A percentile compares a stretch with the other conserved stretches of the same genome.
phyloP scores from a whole-genome alignment of 2,113 vertebrate species.

The Microcebus jonahi region DNA sequence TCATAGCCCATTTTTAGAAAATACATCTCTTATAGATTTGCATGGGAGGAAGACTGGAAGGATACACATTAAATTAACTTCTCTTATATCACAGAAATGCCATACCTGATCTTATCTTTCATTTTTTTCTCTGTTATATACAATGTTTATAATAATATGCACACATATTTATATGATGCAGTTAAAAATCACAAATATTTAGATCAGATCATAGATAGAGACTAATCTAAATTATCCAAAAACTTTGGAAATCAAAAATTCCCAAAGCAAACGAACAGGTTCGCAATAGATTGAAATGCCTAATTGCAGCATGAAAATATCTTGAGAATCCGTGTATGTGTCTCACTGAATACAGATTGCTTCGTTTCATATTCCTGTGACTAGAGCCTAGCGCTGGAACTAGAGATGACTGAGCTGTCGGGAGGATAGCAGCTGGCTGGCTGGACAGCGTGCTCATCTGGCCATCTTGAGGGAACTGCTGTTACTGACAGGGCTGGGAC shows the following conservation, averaged over 20 bases:
- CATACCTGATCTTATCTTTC: background rate
- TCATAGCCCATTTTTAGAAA: background rate
- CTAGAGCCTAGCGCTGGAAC: background rate
- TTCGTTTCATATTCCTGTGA: background rate
- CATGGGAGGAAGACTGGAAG: background rate
- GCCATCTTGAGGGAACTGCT: constrained; percentile 23
- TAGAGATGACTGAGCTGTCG: background rate
- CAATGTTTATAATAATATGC: background rate
- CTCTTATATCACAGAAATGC: background rate
- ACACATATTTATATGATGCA: background rate
- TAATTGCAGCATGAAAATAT: background rate
- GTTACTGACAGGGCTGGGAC: background rate
- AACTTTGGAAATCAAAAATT: background rate
- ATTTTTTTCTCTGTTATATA: background rate
- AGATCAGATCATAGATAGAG: background rate
- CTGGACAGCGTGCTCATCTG: background rate
- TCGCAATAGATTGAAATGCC: background rate
- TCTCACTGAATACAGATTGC: background rate
- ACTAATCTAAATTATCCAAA: background rate
- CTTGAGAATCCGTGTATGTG: background rate
- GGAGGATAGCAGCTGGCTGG: background rate
- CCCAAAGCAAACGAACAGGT: background rate
- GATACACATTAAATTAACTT: background rate
- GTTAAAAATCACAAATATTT: constrained; percentile 15
- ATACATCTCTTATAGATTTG: background rate